These are phyloP conservation scores for Phenganax marumi DNA, from an alignment of 92 coral and sea anemone genomes.

Conservation along the genomic window DNA sequence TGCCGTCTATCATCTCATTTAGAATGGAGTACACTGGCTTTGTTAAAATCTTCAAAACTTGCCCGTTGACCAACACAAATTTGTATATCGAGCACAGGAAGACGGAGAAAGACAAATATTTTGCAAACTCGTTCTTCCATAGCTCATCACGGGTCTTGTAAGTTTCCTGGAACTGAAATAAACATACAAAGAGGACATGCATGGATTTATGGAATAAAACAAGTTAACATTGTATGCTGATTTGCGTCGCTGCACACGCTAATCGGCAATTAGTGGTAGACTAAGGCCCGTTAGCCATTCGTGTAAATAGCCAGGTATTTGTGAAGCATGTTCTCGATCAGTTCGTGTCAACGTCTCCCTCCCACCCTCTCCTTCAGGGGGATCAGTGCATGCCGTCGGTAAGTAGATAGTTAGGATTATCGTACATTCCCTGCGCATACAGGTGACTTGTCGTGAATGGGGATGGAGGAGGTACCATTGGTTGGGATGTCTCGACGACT, in stretches of 20 bases:
- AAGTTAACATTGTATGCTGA: no score
- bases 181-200: not conserved
- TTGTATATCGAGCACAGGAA: slow-evolving; percentile 78
- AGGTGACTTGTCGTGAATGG: not conserved
- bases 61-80: slow-evolving; percentile 60
- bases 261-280: no score
- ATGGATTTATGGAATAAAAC: no score
- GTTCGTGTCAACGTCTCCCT: no score
- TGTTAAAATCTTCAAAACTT: slow-evolving; percentile 70
- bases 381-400: no score
- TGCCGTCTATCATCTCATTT: slow-evolving; percentile 63
- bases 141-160: slow-evolving; percentile 72
- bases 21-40: slow-evolving; percentile 66
- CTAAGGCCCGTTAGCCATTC: no score
- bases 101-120: slow-evolving; percentile 69
- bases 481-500: not conserved
- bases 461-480: slow-evolving; percentile 2
- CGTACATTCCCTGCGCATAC: no score
- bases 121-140: slow-evolving; percentile 49
- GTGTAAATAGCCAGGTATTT: no score
- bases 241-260: no score
- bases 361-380: no score
- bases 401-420: no score
- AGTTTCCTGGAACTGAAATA: slow-evolving; percentile 62
- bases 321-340: no score